Conservation (phyloP, 2,797 vertebrate genomes). For the Poeciliopsis paucimaculata region DNA sequence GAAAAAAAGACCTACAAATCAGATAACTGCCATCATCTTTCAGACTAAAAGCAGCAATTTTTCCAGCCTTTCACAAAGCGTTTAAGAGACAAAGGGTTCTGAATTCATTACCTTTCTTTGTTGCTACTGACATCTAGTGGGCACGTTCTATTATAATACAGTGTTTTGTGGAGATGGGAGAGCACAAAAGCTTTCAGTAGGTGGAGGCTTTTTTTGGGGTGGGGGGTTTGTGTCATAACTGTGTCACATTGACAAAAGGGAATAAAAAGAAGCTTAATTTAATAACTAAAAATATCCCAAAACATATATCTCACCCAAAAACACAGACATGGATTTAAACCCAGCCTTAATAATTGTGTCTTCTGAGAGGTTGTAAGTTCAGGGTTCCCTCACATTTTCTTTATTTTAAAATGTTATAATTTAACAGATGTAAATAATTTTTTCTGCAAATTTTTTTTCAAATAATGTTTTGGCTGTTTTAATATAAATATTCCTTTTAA, state of each 20-base stretch:
- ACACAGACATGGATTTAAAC: background rate
- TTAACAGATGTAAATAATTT: background rate
- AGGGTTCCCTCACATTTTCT: background rate
- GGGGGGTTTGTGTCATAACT: background rate
- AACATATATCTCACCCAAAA: background rate
- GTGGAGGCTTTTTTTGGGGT: no score
- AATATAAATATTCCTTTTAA: background rate
- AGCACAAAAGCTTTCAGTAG: constrained; percentile 13
- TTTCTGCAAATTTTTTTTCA: background rate
- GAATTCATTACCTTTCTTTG: constrained; percentile 50
- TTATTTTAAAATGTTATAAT: background rate
- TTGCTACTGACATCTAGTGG: constrained; percentile 77
- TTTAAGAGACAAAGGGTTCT: constrained; percentile 50
- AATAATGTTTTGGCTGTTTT: background rate
- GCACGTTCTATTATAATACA: constrained; percentile 6
- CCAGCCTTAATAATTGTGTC: background rate
- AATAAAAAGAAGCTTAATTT: background rate
- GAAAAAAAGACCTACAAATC: constrained; percentile 27
- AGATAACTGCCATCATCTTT: constrained; percentile 29
- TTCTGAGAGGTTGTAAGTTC: background rate
- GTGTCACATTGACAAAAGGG: background rate
- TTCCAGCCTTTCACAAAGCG: constrained; percentile 26
- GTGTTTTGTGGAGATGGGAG: background rate
- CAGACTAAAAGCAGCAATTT: constrained; percentile 25
- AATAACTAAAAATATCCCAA: background rate